Evolutionary conservation across 2,113 vertebrate species (phyloP).

Genomic region (Protobothrops flavoviridis): DNA sequence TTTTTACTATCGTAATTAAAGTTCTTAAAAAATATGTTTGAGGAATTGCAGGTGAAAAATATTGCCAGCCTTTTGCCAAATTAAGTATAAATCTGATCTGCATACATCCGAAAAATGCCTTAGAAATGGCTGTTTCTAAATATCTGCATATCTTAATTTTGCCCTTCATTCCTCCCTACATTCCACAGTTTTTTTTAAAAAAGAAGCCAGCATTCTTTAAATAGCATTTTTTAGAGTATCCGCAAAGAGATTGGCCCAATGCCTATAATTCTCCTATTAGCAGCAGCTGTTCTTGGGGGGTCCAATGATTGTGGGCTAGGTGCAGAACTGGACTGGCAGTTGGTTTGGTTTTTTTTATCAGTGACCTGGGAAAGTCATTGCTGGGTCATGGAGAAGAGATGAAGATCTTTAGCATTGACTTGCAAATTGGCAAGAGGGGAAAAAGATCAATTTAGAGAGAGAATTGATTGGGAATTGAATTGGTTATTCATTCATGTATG

Average conservation of each 20-base stretch:
- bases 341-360: background rate
- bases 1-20: background rate
- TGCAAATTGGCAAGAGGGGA: background rate
- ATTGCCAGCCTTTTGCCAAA: background rate
- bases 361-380: background rate
- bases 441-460: background rate
- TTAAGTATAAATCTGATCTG: background rate
- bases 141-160: background rate
- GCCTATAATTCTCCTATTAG: background rate
- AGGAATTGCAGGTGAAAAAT: background rate
- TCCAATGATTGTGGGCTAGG: background rate
- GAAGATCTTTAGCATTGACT: background rate
- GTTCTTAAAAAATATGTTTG: background rate
- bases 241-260: background rate
- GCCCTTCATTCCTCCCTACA: background rate
- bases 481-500: background rate
- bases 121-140: background rate
- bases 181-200: background rate
- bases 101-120: background rate
- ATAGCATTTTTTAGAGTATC: background rate
- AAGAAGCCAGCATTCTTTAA: background rate
- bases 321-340: background rate
- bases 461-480: background rate
- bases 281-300: background rate
- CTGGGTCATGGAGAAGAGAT: background rate